A percentile compares a stretch with the other conserved stretches of the same genome.
Conservation (phyloP, 1,140 invertebrate species). For the Bombus impatiens region DNA sequence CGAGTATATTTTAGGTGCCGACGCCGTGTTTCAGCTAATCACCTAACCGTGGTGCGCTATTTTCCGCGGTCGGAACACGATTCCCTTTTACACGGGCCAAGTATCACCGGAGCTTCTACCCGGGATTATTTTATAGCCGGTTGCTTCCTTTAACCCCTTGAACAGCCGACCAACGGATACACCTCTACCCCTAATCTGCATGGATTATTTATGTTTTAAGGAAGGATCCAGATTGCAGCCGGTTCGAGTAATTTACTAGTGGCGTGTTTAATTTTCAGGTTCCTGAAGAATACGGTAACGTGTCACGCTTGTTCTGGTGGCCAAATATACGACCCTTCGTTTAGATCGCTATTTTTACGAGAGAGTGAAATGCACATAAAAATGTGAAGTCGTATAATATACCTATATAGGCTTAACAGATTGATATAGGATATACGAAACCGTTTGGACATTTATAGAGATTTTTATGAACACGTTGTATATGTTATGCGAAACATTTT, state of each 20-base stretch:
- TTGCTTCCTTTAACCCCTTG: neutral
- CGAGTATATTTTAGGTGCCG: neutral
- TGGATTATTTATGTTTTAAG: constrained; percentile 13
- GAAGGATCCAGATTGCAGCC: neutral
- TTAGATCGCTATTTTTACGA: too few relatives aligned
- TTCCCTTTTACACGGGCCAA: neutral
- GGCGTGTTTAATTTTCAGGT: neutral
- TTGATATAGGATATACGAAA: too few relatives aligned
- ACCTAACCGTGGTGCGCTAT: neutral
- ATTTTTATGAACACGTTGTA: too few relatives aligned
- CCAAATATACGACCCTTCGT: neutral
- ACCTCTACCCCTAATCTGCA: neutral
- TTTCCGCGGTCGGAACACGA: neutral
- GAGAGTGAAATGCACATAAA: neutral
- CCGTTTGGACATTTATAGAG: too few relatives aligned
- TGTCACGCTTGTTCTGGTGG: neutral
- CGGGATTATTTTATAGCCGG: neutral
- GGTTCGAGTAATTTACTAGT: neutral
- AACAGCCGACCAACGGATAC: neutral
- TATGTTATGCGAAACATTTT: too few relatives aligned
- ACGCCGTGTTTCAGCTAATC: neutral
- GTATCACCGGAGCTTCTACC: neutral
- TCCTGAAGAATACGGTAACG: neutral
- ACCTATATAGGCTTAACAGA: too few relatives aligned
- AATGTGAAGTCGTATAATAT: neutral